phyloP scores from a whole-genome alignment of 2,888 invertebrate genomes.

The Terebella lapidaria region DNA sequence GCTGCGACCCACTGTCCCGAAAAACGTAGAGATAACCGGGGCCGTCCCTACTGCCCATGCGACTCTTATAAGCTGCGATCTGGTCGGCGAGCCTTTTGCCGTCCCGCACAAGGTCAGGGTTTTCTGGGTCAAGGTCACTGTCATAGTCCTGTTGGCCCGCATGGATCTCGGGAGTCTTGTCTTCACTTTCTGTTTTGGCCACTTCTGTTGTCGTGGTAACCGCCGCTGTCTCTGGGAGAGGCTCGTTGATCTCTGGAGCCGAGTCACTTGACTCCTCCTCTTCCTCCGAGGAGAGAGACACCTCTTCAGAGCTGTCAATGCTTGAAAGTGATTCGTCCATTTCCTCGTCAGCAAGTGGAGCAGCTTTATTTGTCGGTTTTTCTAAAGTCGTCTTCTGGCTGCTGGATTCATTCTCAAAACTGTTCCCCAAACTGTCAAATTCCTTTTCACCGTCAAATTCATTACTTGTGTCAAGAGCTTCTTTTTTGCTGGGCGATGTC shows the following conservation, averaged over 20 bases:
- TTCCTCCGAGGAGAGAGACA: too few species aligned
- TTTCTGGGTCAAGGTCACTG: constrained; percentile 18
- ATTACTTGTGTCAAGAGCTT: neutral
- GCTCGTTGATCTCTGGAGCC: too few species aligned
- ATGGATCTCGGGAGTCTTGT: constrained; percentile 54
- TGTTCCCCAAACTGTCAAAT: neutral
- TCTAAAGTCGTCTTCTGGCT: neutral
- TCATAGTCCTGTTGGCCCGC: constrained; percentile 17
- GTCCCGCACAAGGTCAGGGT: constrained; percentile 3
- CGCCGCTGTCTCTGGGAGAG: too few species aligned
- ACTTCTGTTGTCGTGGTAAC: too few species aligned
- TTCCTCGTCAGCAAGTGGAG: neutral
- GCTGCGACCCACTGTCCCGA: constrained; percentile 8
- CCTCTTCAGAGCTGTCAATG: too few species aligned
- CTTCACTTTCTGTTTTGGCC: neutral
- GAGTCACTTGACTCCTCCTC: too few species aligned
- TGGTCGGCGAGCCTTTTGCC: neutral
- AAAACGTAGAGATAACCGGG: constrained; percentile 19
- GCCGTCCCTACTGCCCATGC: constrained; percentile 3
- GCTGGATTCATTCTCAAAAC: neutral
- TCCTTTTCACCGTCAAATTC: neutral
- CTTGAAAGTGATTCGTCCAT: too few species aligned
- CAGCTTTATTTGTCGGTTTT: neutral
- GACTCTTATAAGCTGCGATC: constrained; percentile 1
- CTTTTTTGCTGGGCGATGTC: neutral